A percentile compares a stretch with the other conserved stretches of the same genome.
Evolutionary conservation across 2,797 vertebrate species (phyloP).

Genomic region (Gorsachius magnificus): DNA sequence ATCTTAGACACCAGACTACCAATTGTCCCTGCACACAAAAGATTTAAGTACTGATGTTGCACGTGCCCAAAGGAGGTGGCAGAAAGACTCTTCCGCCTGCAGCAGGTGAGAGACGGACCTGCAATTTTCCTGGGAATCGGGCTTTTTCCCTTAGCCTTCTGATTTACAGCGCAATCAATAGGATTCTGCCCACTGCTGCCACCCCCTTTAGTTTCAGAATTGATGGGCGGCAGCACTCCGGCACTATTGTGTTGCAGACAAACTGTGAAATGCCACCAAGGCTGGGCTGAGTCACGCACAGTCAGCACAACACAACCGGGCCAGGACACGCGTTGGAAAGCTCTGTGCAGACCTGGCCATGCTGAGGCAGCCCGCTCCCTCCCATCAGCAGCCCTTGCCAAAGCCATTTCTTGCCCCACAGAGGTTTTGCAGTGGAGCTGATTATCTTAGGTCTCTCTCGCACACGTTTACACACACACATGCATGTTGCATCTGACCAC

Average conservation of each 20-base stretch:
- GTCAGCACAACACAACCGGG: neutral
- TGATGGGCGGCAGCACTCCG: neutral
- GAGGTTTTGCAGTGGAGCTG: neutral
- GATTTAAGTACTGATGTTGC: neutral
- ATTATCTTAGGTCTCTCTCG: neutral
- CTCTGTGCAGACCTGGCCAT: neutral
- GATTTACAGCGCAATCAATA: constrained; percentile 45
- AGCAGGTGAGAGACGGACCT: constrained; percentile 9
- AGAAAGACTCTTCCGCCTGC: neutral
- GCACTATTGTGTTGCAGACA: neutral
- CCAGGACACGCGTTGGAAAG: neutral
- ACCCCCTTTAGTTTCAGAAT: constrained; percentile 27
- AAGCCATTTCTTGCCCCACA: neutral
- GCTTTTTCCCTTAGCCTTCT: constrained; percentile 14
- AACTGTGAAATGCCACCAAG: neutral
- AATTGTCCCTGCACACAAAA: neutral
- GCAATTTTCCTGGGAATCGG: neutral
- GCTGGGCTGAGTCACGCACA: neutral
- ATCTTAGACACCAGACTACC: neutral
- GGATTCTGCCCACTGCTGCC: constrained; percentile 46
- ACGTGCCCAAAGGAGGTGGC: neutral
- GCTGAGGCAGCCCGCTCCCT: neutral
- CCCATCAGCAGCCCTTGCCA: neutral
- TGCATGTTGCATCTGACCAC: neutral
- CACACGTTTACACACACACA: too few relatives aligned